Evolutionary conservation across 2,113 vertebrate genomes (phyloP), one percentile per base, ranked within the genome.

Genomic region (Genyomyrus donnyi): DNA sequence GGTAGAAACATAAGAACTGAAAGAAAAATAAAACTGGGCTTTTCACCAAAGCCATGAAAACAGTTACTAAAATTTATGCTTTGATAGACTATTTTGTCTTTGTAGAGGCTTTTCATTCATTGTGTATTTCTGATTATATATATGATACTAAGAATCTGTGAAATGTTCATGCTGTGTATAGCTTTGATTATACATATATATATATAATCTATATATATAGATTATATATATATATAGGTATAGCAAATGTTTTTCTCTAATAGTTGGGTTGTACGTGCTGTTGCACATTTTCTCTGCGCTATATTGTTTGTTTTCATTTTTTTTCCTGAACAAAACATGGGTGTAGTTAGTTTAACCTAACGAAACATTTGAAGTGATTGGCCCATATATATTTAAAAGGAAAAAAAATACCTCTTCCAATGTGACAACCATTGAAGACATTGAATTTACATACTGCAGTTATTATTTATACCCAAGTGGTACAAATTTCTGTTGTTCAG

Each of bases 151-250:
- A 95, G 97, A 98, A 98, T 98, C 98, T 98, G 98, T 99, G 98
- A 99, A 99, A 99, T 80, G 21, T 99, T 98, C 99, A 99, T 98
- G 98, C 98, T 99, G 98, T 99, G 98, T 98, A 99, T 99, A 99
- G 98, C 98, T 99, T 98, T 99, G 97, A 99, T 98, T 97, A 96
- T 96, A 96, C 96, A 95, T 95, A 96, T 96, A 95, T 96, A 96
- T 96, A 95, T 96, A 96, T 96, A 97, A 48, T 48, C 1, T 97
- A 97, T 96, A 96, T 96, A 35, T 87, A 39, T 88, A 39, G 50
- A 52, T 52, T 88, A 39, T 97, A 96, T 96, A 97, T 98, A 97
- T 98, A 97, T 96, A 96, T 97, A 97, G 96, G 96, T 96, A 97
- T 97, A 97, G 96, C 96, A 97, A 94, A 96, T 95, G 94, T 95